Evolutionary conservation across 2,113 vertebrate species (phyloP).

Genomic region (Coptodon rendalli): DNA sequence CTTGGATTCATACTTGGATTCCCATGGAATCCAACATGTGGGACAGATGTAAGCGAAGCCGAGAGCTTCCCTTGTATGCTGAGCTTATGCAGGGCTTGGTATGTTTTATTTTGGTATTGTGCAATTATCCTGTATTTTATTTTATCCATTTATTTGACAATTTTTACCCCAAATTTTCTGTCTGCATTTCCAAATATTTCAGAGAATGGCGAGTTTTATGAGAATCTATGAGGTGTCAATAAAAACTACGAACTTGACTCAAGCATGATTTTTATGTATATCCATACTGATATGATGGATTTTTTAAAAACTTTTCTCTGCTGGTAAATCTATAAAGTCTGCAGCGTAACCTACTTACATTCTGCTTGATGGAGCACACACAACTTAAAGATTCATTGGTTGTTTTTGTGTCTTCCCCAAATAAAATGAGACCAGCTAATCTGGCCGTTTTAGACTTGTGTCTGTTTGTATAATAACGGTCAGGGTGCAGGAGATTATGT

Average conservation of each 20-base stretch:
- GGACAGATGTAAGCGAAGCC: not conserved
- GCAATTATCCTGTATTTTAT: not conserved
- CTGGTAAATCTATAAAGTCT: not conserved
- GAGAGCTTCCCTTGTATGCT: accelerated
- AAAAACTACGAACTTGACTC: not conserved
- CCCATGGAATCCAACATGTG: not conserved
- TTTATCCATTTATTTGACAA: not conserved
- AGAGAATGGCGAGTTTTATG: accelerated
- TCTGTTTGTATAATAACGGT: not conserved
- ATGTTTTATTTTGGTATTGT: not conserved
- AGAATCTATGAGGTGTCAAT: not conserved
- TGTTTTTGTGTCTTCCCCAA: not conserved
- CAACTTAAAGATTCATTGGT: not conserved
- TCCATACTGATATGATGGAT: not conserved
- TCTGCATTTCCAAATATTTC: not conserved
- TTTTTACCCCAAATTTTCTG: not conserved
- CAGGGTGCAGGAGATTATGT: not conserved
- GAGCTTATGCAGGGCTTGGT: not conserved
- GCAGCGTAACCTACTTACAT: not conserved
- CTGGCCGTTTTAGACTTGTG: accelerated
- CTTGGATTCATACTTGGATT: not conserved
- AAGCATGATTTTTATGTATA: not conserved
- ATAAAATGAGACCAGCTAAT: not conserved
- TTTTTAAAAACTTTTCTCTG: not conserved
- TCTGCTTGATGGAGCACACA: not conserved